Evolutionary conservation across 2,113 vertebrate genomes (phyloP).

Genomic region (Trogon surrucura): DNA sequence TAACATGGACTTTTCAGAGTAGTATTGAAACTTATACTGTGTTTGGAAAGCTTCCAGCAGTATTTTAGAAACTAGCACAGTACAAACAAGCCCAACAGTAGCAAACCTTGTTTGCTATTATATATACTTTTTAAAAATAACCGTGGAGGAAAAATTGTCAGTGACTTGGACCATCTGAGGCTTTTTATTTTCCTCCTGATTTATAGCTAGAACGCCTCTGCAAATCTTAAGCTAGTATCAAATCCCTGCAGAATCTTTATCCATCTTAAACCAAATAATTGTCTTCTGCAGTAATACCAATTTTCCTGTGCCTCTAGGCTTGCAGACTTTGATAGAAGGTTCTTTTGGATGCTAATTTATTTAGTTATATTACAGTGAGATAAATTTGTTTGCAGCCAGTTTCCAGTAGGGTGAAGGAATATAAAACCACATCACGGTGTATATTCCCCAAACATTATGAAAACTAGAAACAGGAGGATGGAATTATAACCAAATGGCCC

Average conservation of each 20-base stretch:
- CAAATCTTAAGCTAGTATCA: constrained; percentile 39
- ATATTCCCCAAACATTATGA: background rate
- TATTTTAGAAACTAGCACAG: background rate
- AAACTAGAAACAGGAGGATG: background rate
- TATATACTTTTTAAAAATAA: constrained; percentile 20
- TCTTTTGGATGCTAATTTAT: constrained; percentile 62
- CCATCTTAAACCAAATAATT: constrained; percentile 64
- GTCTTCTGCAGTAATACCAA: constrained; percentile 52
- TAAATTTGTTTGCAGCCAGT: background rate
- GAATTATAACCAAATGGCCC: background rate
- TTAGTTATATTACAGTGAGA: constrained; percentile 33
- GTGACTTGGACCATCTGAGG: constrained; percentile 35
- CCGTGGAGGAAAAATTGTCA: constrained; percentile 21
- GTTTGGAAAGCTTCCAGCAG: constrained; percentile 10
- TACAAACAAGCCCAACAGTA: background rate
- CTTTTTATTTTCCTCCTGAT: constrained; percentile 34
- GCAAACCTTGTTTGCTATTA: constrained; percentile 14
- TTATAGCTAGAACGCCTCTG: constrained; percentile 2
- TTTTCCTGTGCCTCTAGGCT: constrained; percentile 54
- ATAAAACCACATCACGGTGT: background rate
- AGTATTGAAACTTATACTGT: background rate
- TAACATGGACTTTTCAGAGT: background rate
- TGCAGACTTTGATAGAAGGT: constrained; percentile 11
- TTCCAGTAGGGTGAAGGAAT: background rate
- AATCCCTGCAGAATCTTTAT: constrained; percentile 58